Percentiles rank a stretch among this genome's conserved stretches.
phyloP scores from a whole-genome alignment of 2,888 invertebrate genomes.

The Vanessa cardui region DNA sequence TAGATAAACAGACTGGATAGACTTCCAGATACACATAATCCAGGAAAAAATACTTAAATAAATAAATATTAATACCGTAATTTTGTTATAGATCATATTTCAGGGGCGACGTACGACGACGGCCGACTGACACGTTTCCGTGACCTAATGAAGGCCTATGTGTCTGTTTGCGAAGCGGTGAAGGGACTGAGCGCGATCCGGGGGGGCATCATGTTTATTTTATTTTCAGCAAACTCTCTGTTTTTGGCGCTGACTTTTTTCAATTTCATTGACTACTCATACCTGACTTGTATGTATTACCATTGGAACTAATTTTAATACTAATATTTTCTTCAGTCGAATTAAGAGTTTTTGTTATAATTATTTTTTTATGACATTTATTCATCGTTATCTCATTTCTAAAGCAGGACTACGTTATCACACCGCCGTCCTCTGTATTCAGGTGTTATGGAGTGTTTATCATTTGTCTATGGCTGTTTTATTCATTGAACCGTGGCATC shows the following conservation, averaged over 20 bases:
- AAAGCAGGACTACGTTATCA: background rate
- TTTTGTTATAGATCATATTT: background rate
- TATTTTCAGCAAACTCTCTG: background rate
- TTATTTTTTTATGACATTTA: too few relatives aligned
- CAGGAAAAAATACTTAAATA: too few relatives aligned
- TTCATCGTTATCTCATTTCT: background rate
- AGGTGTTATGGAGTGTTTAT: background rate
- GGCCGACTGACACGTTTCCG: background rate
- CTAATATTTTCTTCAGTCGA: too few relatives aligned
- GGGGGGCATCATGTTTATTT: background rate
- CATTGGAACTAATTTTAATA: too few relatives aligned
- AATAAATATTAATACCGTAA: background rate
- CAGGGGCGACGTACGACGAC: background rate
- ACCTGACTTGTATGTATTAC: too few relatives aligned
- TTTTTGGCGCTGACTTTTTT: too few relatives aligned
- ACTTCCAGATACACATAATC: too few relatives aligned
- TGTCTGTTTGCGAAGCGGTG: background rate
- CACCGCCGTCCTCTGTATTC: background rate
- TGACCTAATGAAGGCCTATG: background rate
- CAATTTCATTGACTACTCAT: too few relatives aligned
- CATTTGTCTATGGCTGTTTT: background rate
- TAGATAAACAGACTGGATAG: too few relatives aligned
- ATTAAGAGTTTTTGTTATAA: too few relatives aligned
- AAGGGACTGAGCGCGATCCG: background rate
- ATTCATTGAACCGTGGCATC: background rate